Evolutionary conservation across 2,888 invertebrate species (phyloP).

Genomic region (Cataglyphis cursor): DNA sequence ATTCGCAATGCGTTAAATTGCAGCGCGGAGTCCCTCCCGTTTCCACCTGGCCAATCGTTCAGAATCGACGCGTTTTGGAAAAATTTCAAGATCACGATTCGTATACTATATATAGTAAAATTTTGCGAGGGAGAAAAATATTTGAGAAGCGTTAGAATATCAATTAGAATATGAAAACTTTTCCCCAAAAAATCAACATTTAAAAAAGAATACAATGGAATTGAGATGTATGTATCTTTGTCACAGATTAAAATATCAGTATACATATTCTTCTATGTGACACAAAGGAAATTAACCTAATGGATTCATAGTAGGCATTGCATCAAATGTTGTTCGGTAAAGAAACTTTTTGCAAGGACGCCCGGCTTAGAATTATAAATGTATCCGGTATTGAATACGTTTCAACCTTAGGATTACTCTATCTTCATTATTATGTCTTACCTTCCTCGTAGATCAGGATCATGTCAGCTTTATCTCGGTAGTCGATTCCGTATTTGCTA

Average conservation of each 20-base stretch:
- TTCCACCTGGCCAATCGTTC: not conserved
- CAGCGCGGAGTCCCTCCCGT: not conserved
- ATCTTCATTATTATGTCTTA: slow-evolving; percentile 54
- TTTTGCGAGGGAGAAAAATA: not conserved
- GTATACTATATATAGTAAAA: not conserved
- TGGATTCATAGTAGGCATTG: slow-evolving; percentile 4
- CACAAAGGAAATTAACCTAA: slow-evolving; percentile 4
- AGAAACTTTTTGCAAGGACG: slow-evolving; percentile 14
- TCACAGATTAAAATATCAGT: not conserved
- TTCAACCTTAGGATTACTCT: slow-evolving; percentile 48
- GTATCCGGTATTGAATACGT: slow-evolving; percentile 41
- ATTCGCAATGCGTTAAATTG: slow-evolving; percentile 13
- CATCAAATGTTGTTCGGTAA: slow-evolving; percentile 12
- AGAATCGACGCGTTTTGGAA: not conserved
- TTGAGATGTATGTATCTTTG: not conserved
- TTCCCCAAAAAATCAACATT: not conserved
- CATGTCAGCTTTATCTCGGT: slow-evolving; percentile 53
- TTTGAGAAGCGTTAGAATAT: not conserved
- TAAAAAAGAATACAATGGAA: not conserved
- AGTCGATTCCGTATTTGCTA: slow-evolving; percentile 38
- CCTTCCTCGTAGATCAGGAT: slow-evolving; percentile 51
- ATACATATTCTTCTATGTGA: not conserved
- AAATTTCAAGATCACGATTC: not conserved
- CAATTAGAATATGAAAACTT: not conserved
- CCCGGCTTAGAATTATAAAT: slow-evolving; percentile 43